Percentiles rank a stretch among this genome's conserved stretches.
phyloP scores from a whole-genome alignment of 1,140 invertebrate species.

The Mylabris phalerata region DNA sequence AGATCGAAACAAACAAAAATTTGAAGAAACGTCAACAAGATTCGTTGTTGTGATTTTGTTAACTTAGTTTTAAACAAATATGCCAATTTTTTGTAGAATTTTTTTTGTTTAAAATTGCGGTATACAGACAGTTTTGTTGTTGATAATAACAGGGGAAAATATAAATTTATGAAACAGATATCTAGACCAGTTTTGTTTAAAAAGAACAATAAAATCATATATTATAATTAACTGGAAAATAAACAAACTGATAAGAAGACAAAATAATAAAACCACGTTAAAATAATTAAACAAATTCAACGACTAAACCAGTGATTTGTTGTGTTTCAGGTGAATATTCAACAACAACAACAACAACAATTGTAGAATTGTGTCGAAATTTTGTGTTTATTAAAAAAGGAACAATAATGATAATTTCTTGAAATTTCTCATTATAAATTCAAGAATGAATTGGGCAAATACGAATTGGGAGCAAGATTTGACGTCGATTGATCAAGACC shows the following conservation, averaged over 20 bases:
- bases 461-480: not conserved
- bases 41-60: no score
- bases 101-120: no score
- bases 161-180: no score
- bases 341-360: not conserved
- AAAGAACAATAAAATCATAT: conserved; percentile 13
- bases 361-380: no score
- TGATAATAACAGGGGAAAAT: no score
- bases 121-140: no score
- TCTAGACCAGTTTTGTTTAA: conserved; percentile 2
- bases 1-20: no score
- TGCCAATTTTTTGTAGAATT: no score
- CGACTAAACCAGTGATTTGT: not conserved
- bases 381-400: not conserved
- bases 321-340: conserved; percentile 6
- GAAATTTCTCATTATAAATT: no score
- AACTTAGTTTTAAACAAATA: no score
- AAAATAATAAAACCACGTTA: not conserved
- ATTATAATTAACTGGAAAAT: not conserved
- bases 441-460: conserved; percentile 1
- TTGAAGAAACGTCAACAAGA: no score
- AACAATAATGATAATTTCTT: not conserved
- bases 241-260: conserved; percentile 12
- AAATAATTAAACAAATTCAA: not conserved
- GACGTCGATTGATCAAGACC: conserved; percentile 1